Conservation (phyloP, 2,888 invertebrate species). For the Acutogordius australiensis region DNA sequence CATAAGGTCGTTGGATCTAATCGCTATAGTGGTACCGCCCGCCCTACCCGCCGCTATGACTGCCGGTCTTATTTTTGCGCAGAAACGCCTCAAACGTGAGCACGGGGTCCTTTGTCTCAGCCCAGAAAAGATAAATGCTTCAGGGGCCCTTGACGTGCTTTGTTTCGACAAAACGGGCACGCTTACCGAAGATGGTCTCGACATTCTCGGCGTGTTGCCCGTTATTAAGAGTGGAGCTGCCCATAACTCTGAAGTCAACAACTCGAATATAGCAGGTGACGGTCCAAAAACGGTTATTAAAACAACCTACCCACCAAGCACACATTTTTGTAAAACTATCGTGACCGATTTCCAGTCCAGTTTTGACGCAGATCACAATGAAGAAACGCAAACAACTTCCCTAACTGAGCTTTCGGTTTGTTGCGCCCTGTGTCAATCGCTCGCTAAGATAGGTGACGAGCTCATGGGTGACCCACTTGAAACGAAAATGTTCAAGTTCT, state of each 20-base stretch:
- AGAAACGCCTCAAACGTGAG: conserved; percentile 23
- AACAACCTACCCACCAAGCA: too few species aligned
- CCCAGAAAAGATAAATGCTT: conserved; percentile 27
- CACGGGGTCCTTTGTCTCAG: conserved; percentile 27
- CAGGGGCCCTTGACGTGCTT: conserved; percentile 24
- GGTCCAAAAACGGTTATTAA: too few species aligned
- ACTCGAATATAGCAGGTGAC: too few species aligned
- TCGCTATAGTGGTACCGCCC: conserved; percentile 71
- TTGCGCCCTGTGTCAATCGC: conserved; percentile 41
- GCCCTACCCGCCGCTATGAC: conserved; percentile 44
- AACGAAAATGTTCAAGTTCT: conserved; percentile 62
- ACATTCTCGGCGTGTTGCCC: conserved; percentile 16
- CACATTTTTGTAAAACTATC: too few species aligned
- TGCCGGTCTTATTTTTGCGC: conserved; percentile 27
- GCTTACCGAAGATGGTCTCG: conserved; percentile 21
- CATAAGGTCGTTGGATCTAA: conserved; percentile 51
- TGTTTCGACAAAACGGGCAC: conserved; percentile 29
- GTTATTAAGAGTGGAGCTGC: too few species aligned
- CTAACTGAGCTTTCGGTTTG: background rate
- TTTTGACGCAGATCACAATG: too few species aligned
- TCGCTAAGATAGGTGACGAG: conserved; percentile 53
- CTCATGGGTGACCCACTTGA: conserved; percentile 72
- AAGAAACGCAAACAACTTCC: too few species aligned
- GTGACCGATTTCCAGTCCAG: too few species aligned
- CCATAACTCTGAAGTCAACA: too few species aligned